Evolutionary conservation across 2,888 invertebrate species (phyloP).

Genomic region (Serrognathus titanus): DNA sequence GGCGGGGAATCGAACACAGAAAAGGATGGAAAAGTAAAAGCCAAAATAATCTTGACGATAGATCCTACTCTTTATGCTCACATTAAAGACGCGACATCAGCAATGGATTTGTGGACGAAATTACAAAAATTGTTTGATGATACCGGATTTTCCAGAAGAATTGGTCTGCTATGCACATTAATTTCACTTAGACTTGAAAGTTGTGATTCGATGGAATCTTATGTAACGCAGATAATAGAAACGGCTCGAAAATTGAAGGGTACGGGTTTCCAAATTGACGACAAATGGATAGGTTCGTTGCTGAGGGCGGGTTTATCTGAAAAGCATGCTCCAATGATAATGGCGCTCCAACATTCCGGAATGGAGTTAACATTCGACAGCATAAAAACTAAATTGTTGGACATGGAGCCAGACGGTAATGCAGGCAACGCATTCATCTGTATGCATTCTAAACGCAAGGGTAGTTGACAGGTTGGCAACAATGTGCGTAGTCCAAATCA

Average conservation of each 20-base stretch:
- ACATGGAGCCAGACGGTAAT: not conserved
- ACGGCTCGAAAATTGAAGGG: constrained; percentile 23
- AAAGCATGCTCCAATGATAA: constrained; percentile 22
- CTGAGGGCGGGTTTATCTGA: too few relatives aligned
- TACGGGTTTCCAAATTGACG: constrained; percentile 24
- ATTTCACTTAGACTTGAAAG: constrained; percentile 27
- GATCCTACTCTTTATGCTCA: constrained; percentile 29
- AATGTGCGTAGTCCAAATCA: not conserved
- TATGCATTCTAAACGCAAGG: not conserved
- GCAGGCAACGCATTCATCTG: not conserved
- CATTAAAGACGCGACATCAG: constrained; percentile 24
- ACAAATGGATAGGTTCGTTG: too few relatives aligned
- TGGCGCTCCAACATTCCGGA: constrained; percentile 23
- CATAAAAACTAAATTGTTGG: constrained; percentile 20
- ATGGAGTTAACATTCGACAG: constrained; percentile 14
- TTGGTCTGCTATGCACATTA: constrained; percentile 26
- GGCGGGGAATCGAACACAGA: constrained; percentile 8
- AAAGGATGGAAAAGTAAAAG: constrained; percentile 26
- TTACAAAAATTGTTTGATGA: constrained; percentile 31
- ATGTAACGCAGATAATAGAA: constrained; percentile 29
- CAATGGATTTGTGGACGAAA: constrained; percentile 28
- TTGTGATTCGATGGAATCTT: constrained; percentile 26
- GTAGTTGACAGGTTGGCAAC: not conserved
- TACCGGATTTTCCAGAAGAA: constrained; percentile 32
- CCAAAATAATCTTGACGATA: constrained; percentile 29